Base-by-base conservation (phyloP, 1,140 invertebrate species). In the Varroa destructor region DNA sequence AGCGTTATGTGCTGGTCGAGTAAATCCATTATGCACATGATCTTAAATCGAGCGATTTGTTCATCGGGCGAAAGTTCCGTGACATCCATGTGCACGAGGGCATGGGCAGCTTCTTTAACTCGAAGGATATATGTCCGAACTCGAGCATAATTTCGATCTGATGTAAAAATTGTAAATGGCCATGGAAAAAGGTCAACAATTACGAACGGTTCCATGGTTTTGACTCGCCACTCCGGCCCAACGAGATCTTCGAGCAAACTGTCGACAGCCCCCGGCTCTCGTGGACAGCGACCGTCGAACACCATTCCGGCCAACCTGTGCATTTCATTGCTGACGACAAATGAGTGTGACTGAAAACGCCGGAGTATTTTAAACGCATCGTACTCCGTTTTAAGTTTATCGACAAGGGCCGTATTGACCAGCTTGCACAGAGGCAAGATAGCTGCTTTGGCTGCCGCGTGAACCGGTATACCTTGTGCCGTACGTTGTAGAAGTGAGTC, bases 341-440 rank as follows among this genome's bases (percentile, higher is more conserved):
- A 67, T 37, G 61, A 67, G 61, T 67, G 61, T 14, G 40, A 67
- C 61, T 67, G 61, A 8, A 67, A 67, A 43, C 61, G 37, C 8
- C 61, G 61, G 12, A 67, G 61, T 43, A 67, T 67, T 12, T 2
- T 14, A 37, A 67, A 67, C 61, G 61, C 46, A 37, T 67, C 61
- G 36, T 67, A 67, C 8, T 67, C 61, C 2, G 61, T 67, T 14
- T 40, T 67, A 12, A 67, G 37, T 8, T 67, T 67, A 67, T 67
- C 61, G 2, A 67, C 61, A 40, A 67, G 37, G 12, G 61, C 61
- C 14, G 61, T 67, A 46, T 67, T 67, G 40, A 67, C 61, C 3
- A 67, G 46, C 46, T 67, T 67, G 46, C 61, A 67, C 36, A 67
- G 61, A 67, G 61, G 61, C 61, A 67, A 37, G 14, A 67, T 67